phyloP scores from a whole-genome alignment of 64 coral and sea anemone species.

The Stichodactyla helianthus region DNA sequence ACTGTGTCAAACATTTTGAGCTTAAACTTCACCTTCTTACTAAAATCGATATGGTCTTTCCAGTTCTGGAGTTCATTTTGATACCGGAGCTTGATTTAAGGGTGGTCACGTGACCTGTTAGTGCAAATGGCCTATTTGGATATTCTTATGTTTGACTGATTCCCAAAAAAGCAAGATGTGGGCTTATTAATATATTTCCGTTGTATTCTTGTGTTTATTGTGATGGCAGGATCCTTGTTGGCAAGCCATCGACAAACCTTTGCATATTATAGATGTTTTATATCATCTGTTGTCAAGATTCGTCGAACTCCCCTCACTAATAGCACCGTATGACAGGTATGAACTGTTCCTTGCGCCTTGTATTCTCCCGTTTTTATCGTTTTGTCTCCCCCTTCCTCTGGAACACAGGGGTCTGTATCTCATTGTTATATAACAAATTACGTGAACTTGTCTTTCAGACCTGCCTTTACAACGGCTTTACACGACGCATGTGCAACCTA shows the following conservation, averaged over 20 bases:
- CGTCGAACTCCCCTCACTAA: conserved; percentile 67
- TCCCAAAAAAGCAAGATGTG: too few species aligned
- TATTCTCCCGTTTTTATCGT: not conserved
- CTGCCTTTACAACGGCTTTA: conserved; percentile 75
- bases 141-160: not conserved
- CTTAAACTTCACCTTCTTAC: too few species aligned
- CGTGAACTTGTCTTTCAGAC: conserved; percentile 38
- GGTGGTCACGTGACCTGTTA: too few species aligned
- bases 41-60: too few species aligned
- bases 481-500: conserved; percentile 97
- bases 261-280: conserved; percentile 85
- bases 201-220: not conserved
- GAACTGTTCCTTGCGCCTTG: not conserved
- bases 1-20: too few species aligned
- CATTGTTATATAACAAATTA: not conserved
- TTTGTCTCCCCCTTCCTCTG: not conserved
- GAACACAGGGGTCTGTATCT: not conserved
- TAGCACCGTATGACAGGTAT: conserved; percentile 88
- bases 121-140: too few species aligned
- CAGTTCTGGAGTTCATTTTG: too few species aligned
- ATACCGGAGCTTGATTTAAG: too few species aligned
- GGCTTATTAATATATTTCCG: not conserved
- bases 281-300: conserved; percentile 78
- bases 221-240: conserved; percentile 74
- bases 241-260: conserved; percentile 74